phyloP scores from a whole-genome alignment of 1,140 invertebrate species.

The Vanessa tameamea region DNA sequence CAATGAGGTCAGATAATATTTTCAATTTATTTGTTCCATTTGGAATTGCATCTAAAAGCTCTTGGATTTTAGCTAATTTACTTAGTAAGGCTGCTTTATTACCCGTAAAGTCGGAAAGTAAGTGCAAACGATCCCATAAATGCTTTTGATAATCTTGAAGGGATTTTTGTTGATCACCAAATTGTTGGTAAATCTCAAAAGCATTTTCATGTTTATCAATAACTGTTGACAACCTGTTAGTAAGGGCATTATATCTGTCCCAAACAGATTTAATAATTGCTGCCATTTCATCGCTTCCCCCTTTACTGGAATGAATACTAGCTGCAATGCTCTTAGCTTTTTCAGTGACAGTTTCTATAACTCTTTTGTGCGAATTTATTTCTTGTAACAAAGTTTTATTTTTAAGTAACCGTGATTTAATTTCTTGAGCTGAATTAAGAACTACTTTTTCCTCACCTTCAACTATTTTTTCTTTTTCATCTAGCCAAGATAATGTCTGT shows the following conservation, averaged over 20 bases:
- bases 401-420: slow-evolving; percentile 92
- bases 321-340: slow-evolving; percentile 87
- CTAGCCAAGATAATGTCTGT: slow-evolving; percentile 92
- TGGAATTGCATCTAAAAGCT: slow-evolving; percentile 88
- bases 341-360: slow-evolving; percentile 93
- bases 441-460: slow-evolving; percentile 85
- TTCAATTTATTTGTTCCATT: slow-evolving; percentile 88
- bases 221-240: slow-evolving; percentile 65
- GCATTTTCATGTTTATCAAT: slow-evolving; percentile 86
- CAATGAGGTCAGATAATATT: slow-evolving; percentile 85
- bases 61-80: slow-evolving; percentile 87
- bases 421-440: slow-evolving; percentile 89
- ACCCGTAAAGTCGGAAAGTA: slow-evolving; percentile 89
- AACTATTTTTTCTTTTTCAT: slow-evolving; percentile 90
- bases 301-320: slow-evolving; percentile 82
- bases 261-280: slow-evolving; percentile 86
- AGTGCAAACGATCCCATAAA: slow-evolving; percentile 90
- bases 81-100: slow-evolving; percentile 89
- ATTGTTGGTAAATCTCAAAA: slow-evolving; percentile 90
- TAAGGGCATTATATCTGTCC: slow-evolving; percentile 88
- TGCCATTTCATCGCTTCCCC: slow-evolving; percentile 83
- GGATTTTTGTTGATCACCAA: slow-evolving; percentile 90
- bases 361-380: slow-evolving; percentile 92
- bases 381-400: slow-evolving; percentile 94
- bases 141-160: slow-evolving; percentile 94